phyloP scores from a whole-genome alignment of 2,797 vertebrate genomes.

The Tapirus indicus region DNA sequence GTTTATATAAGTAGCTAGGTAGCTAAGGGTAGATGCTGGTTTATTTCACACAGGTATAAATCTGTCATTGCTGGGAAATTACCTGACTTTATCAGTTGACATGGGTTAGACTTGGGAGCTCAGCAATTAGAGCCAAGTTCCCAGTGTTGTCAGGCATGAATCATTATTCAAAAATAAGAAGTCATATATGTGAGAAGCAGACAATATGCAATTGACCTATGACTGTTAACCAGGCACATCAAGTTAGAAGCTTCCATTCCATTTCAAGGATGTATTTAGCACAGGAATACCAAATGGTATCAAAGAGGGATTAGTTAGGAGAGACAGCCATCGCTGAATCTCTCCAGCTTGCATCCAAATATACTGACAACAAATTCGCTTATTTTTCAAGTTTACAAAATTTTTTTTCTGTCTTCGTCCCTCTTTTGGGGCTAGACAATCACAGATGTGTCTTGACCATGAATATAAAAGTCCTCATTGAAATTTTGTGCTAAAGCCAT shows the following conservation, averaged over 20 bases:
- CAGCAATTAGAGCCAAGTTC: neutral
- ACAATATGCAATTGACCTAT: slow-evolving; percentile 44
- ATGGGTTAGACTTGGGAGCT: slow-evolving; percentile 2
- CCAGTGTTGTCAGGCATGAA: neutral
- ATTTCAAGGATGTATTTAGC: slow-evolving; percentile 23
- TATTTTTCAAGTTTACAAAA: neutral
- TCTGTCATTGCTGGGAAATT: slow-evolving; percentile 41
- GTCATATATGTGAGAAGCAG: neutral
- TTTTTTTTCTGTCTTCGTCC: neutral
- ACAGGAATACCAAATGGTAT: neutral
- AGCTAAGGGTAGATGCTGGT: neutral
- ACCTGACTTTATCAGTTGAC: neutral
- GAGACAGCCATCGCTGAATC: neutral
- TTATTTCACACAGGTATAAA: slow-evolving; percentile 24
- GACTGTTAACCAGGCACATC: neutral
- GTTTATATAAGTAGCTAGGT: slow-evolving; percentile 19
- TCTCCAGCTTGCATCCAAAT: neutral
- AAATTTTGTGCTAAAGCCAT: neutral
- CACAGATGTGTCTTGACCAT: neutral
- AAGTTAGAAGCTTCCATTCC: neutral
- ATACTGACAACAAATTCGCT: neutral
- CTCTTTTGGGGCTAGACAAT: neutral
- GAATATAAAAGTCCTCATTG: neutral
- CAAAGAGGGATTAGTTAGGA: neutral
- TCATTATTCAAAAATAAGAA: slow-evolving; percentile 54